Percentiles rank a stretch among this genome's conserved stretches.
phyloP scores from a whole-genome alignment of 2,888 invertebrate genomes.

The Pardosa pseudoannulata region DNA sequence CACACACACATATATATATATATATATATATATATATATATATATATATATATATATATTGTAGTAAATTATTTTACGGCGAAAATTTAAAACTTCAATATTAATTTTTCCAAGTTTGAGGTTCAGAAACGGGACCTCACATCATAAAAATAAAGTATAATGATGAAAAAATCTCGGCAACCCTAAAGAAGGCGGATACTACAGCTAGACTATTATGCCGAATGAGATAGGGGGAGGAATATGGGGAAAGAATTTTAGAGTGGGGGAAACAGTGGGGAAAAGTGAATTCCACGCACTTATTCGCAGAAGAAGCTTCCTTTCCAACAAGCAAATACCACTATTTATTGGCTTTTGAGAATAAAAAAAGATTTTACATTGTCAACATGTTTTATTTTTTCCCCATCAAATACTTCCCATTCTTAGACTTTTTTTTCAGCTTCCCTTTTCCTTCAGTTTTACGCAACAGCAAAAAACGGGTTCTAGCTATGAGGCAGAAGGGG shows the following conservation, averaged over 20 bases:
- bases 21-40: too few relatives aligned
- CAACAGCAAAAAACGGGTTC: conserved; percentile 18
- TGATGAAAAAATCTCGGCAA: conserved; percentile 41
- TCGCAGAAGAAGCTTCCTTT: conserved; percentile 27
- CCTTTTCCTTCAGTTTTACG: neutral
- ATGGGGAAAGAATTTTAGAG: conserved; percentile 28
- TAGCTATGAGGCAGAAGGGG: neutral
- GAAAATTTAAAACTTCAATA: too few relatives aligned
- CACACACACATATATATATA: too few relatives aligned
- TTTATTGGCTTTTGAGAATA: conserved; percentile 28
- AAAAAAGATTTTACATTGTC: conserved; percentile 22
- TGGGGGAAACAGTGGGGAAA: too few relatives aligned
- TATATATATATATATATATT: too few relatives aligned
- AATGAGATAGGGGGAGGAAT: conserved; percentile 21
- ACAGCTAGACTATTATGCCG: conserved; percentile 35
- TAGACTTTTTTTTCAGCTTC: conserved; percentile 3
- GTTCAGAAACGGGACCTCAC: too few relatives aligned
- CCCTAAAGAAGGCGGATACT: conserved; percentile 35
- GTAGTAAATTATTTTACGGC: too few relatives aligned
- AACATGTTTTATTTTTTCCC: conserved; percentile 23
- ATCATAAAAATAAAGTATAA: too few relatives aligned
- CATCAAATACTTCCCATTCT: conserved; percentile 27
- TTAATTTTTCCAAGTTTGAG: too few relatives aligned
- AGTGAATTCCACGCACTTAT: conserved; percentile 30
- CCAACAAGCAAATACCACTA: conserved; percentile 24